Evolutionary conservation across 1,140 invertebrate genomes (phyloP), one percentile per base, ranked within the genome.

Genomic region (Rhagoletis pomonella): DNA sequence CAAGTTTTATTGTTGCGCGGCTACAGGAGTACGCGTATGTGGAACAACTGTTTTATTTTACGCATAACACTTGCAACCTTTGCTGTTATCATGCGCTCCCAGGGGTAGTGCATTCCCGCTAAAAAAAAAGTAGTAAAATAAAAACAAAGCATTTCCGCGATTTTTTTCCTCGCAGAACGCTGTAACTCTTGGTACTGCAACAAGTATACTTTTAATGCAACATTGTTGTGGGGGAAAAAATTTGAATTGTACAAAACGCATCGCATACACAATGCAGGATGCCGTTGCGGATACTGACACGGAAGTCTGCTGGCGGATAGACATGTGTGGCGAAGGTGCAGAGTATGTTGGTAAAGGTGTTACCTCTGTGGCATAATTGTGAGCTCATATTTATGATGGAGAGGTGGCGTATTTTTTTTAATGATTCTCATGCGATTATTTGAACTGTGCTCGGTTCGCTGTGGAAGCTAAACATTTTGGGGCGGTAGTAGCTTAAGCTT

Each of bases 281-380:
- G 67, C 14, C 67, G 67, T 42, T 73, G 67, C 67, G 67, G 67
- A 73, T 73, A 42, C 67, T 73, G 67, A 73, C 67, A 73, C 67
- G 67, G 67, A 73, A 73, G 67, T 12, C 29, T 67, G 64, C 64
- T 67, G 64, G 39, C 9, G 64, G 64, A 73, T 44, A 44, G 67
- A 42, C 67, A 44, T 39, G 42, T 44, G 42, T 67, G 10, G 64
- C 29, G 64, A 67, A 17, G n/a, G 19, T 29, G 50, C 50, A 10
- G 64, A 7, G 64, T 29, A 39, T 3, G 19, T 10, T 29, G 39
- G 64, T 67, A 7, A 12, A 10, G 3, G 64, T 55, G 29, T 0
- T 29, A 29, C 29, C 29, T 29, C 29, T 29, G 29, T 29, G 29
- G 29, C 29, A 29, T 29, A 29, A 1, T 29, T 29, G 29, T 29